A percentile compares a stretch with the other conserved stretches of the same genome.
phyloP scores from a whole-genome alignment of 2,113 vertebrate species.

The Lepidothrix coronata region DNA sequence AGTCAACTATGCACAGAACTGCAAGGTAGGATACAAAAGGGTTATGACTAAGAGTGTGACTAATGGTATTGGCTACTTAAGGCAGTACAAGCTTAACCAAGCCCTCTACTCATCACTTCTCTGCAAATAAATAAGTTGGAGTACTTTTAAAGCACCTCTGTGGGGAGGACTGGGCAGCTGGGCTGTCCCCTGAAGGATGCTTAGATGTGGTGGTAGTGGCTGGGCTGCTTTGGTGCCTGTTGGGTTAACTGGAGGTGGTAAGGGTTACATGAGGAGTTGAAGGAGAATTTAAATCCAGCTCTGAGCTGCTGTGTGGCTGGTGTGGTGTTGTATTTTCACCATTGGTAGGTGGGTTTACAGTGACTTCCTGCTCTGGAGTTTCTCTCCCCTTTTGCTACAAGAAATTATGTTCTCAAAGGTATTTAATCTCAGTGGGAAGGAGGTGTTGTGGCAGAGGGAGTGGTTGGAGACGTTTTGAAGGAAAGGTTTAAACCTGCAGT shows the following conservation, averaged over 20 bases:
- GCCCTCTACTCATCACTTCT: rapidly evolving
- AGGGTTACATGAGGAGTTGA: neutral
- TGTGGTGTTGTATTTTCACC: neutral
- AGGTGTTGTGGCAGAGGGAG: neutral
- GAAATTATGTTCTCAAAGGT: neutral
- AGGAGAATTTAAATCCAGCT: neutral
- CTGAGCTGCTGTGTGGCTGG: neutral
- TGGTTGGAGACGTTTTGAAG: neutral
- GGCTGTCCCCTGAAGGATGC: no score
- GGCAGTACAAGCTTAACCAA: neutral
- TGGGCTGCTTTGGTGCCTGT: neutral
- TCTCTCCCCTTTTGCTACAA: neutral
- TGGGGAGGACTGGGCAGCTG: neutral
- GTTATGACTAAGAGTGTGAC: neutral
- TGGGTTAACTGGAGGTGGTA: neutral
- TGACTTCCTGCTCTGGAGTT: neutral
- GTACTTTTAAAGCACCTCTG: neutral
- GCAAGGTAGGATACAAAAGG: neutral
- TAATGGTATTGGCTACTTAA: neutral
- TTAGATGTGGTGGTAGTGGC: neutral
- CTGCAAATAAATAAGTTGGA: neutral
- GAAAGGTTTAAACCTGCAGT: neutral
- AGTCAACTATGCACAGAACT: rapidly evolving
- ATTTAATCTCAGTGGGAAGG: rapidly evolving
- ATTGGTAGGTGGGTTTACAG: neutral